A percentile compares a stretch with the other conserved stretches of the same genome.
Conservation (phyloP, 2,113 vertebrate species). For the Trematocara macrostoma region DNA sequence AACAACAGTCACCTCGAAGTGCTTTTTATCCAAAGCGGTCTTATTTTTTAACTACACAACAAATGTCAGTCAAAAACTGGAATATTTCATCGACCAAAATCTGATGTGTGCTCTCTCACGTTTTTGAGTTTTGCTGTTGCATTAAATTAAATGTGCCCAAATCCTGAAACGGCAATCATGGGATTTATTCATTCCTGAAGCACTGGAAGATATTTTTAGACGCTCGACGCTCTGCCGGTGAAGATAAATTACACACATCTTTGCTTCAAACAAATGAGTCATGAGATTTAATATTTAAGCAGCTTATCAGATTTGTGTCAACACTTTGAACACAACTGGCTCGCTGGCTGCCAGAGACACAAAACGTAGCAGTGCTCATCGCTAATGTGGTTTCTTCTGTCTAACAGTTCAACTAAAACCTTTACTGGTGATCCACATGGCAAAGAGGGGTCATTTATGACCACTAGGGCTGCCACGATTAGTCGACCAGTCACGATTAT, state of each 20-base stretch:
- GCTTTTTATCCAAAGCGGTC: not conserved
- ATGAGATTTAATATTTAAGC: not conserved
- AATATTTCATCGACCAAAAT: not conserved
- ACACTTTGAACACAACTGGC: not conserved
- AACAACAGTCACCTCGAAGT: not conserved
- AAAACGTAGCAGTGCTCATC: not conserved
- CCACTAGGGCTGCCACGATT: too few species aligned
- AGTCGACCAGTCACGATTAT: too few species aligned
- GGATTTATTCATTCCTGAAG: not conserved
- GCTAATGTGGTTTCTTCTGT: not conserved
- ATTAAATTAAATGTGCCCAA: not conserved
- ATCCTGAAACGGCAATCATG: not conserved
- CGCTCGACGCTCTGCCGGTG: rapidly evolving
- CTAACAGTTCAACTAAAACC: not conserved
- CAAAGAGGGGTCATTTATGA: not conserved
- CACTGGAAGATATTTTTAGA: not conserved
- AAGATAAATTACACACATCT: not conserved
- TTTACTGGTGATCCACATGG: not conserved
- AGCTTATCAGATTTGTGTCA: not conserved
- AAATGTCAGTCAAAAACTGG: not conserved
- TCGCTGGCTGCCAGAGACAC: not conserved
- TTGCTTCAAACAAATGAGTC: not conserved
- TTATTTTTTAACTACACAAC: not conserved
- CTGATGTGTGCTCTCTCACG: not conserved
- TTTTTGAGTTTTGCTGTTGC: not conserved